These are phyloP conservation scores for Leptopilina clavipes DNA, from an alignment of 1,140 invertebrate genomes.

Conservation along the genomic window DNA sequence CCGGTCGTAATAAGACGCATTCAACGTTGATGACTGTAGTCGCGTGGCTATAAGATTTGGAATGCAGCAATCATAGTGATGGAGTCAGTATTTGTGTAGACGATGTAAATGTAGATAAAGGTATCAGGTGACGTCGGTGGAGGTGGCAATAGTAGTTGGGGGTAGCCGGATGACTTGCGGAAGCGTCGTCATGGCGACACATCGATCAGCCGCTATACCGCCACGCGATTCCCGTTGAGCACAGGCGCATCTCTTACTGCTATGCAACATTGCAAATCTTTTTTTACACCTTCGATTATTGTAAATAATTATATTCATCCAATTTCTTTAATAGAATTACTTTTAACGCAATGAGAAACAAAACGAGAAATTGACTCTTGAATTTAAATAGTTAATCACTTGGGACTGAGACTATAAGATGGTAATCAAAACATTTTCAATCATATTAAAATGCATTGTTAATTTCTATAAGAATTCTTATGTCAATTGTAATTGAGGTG, in stretches of 20 bases:
- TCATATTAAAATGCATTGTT: no score
- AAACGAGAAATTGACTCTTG: no score
- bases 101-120: conserved; percentile 47
- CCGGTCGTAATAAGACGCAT: not conserved
- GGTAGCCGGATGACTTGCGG: conserved; percentile 74
- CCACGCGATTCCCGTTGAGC: conserved; percentile 66
- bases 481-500: no score
- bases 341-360: no score
- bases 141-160: conserved; percentile 71
- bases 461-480: no score
- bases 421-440: no score
- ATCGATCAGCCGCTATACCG: conserved; percentile 73
- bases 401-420: no score
- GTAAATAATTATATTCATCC: not conserved
- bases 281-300: not conserved
- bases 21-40: not conserved
- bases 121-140: conserved; percentile 72
- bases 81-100: conserved; percentile 15
- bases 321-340: no score
- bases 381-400: no score
- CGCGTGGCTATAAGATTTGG: not conserved
- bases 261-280: conserved; percentile 35
- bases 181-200: conserved; percentile 76
- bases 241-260: conserved; percentile 56
- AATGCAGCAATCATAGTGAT: not conserved